phyloP scores from a whole-genome alignment of 1,140 invertebrate genomes.

The Bactericera cockerelli region DNA sequence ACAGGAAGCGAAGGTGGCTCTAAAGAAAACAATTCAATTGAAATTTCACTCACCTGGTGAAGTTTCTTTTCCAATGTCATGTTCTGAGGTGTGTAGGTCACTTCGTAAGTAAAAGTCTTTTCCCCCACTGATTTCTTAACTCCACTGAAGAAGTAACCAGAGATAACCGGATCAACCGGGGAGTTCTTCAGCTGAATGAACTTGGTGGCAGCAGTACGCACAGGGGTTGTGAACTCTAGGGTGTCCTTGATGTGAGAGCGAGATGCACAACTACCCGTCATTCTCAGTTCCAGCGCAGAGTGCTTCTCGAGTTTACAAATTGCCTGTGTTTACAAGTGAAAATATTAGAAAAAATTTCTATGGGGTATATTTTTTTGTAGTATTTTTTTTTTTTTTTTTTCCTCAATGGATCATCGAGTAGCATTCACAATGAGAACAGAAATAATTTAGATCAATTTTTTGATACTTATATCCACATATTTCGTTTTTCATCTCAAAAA shows the following conservation, averaged over 20 bases:
- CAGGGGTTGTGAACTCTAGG: neutral
- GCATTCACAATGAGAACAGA: too few species aligned
- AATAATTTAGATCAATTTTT: too few species aligned
- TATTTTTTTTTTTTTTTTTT: too few species aligned
- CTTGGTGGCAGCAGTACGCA: neutral
- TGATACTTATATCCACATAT: too few species aligned
- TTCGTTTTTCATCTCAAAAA: too few species aligned
- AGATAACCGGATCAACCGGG: neutral
- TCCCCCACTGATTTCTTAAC: neutral
- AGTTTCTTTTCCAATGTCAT: neutral
- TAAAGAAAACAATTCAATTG: too few species aligned
- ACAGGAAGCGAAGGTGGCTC: too few species aligned
- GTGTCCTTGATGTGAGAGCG: neutral
- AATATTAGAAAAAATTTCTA: too few species aligned
- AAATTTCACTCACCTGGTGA: neutral
- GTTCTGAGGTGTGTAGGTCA: neutral
- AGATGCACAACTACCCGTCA: neutral
- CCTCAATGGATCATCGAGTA: too few species aligned
- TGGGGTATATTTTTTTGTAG: too few species aligned
- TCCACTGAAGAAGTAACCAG: neutral
- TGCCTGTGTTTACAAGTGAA: too few species aligned
- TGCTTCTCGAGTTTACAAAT: neutral
- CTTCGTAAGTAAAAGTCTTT: neutral
- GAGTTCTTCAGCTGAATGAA: neutral
- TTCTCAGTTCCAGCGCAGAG: neutral